These are phyloP conservation scores for Xanthorhoe spadicearia DNA, from an alignment of 2,888 invertebrate genomes.

Conservation along the genomic window DNA sequence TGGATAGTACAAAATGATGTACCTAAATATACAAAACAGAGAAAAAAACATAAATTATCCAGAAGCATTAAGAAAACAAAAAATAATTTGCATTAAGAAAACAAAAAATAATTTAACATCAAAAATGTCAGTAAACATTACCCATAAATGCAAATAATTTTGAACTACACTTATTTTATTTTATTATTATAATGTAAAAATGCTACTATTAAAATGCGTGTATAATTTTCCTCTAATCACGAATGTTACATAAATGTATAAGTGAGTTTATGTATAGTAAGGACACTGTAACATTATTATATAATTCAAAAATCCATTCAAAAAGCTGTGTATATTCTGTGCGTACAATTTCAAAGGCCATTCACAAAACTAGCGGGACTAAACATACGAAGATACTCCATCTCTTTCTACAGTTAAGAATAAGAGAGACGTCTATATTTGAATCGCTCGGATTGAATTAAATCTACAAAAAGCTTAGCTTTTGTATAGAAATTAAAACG, in stretches of 20 bases:
- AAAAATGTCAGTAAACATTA: constrained; percentile 7
- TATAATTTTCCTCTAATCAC: constrained; percentile 49
- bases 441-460: constrained; percentile 30
- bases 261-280: constrained; percentile 54
- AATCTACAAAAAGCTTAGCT: constrained; percentile 64
- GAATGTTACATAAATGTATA: constrained; percentile 52
- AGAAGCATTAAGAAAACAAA: neutral
- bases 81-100: too few relatives aligned
- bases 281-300: constrained; percentile 51
- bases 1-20: constrained; percentile 8
- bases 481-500: constrained; percentile 61
- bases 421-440: constrained; percentile 32
- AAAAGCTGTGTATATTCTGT: constrained; percentile 56
- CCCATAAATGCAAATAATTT: constrained; percentile 41
- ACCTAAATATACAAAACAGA: constrained; percentile 17
- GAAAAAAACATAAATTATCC: constrained; percentile 1
- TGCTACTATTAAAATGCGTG: constrained; percentile 69
- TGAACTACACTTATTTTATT: constrained; percentile 62
- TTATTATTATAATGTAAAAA: constrained; percentile 59
- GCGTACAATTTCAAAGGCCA: constrained; percentile 51
- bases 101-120: constrained; percentile 1
- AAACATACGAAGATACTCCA: constrained; percentile 38
- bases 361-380: constrained; percentile 53
- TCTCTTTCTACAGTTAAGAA: constrained; percentile 32
- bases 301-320: constrained; percentile 50